A percentile compares a stretch with the other conserved stretches of the same genome.
Conservation (phyloP, 2,797 vertebrate genomes). For the Vultur gryphus region DNA sequence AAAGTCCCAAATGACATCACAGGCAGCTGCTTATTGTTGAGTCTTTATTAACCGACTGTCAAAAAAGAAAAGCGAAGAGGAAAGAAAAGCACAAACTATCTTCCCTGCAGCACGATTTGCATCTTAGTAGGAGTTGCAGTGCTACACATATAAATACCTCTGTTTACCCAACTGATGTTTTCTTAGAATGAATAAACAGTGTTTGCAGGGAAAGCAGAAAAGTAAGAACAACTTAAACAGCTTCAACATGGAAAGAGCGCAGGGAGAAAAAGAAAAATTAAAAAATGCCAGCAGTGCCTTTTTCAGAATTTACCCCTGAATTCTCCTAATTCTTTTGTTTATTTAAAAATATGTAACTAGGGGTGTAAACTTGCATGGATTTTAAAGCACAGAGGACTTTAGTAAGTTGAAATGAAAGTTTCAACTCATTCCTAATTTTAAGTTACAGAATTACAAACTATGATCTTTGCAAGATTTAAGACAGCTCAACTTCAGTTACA, state of each 20-base stretch:
- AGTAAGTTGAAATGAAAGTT: background rate
- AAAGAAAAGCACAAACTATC: slow-evolving; percentile 66
- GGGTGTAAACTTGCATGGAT: background rate
- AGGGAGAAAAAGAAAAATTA: background rate
- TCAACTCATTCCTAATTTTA: background rate
- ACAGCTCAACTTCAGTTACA: background rate
- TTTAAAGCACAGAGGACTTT: background rate
- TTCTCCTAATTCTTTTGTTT: background rate
- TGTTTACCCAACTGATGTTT: slow-evolving; percentile 64
- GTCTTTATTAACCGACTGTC: slow-evolving; percentile 90
- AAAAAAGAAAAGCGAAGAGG: slow-evolving; percentile 72
- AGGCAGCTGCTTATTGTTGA: slow-evolving; percentile 89
- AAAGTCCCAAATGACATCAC: slow-evolving; percentile 92
- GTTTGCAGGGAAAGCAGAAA: slow-evolving; percentile 46
- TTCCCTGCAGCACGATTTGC: slow-evolving; percentile 68
- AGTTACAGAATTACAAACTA: background rate
- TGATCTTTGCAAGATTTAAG: background rate
- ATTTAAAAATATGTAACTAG: background rate
- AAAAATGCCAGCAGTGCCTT: background rate
- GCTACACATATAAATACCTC: slow-evolving; percentile 55
- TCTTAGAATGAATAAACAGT: slow-evolving; percentile 38
- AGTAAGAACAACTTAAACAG: background rate
- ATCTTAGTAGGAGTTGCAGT: slow-evolving; percentile 57
- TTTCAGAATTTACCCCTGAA: background rate
- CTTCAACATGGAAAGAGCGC: background rate